Evolutionary conservation across 2,113 vertebrate species (phyloP).

Genomic region (Dryoscopus gambensis): DNA sequence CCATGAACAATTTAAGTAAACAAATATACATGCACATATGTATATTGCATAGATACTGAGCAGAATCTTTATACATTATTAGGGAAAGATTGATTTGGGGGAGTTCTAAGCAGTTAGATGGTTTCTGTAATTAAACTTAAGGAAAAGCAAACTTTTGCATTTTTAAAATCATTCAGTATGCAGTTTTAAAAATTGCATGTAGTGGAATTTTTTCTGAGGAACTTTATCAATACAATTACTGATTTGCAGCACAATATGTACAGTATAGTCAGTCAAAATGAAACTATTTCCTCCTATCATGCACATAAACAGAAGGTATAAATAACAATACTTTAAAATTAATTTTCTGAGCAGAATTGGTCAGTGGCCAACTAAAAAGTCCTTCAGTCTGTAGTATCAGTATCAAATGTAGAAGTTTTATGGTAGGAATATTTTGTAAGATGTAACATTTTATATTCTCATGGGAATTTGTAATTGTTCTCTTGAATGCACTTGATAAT

Average conservation of each 20-base stretch:
- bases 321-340: not conserved
- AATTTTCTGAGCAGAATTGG: not conserved
- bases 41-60: not conserved
- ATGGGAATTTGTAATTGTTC: not conserved
- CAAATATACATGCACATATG: not conserved
- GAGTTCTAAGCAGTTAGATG: not conserved
- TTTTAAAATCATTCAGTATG: not conserved
- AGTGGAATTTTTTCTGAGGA: constrained; percentile 35
- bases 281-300: not conserved
- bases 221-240: constrained; percentile 45
- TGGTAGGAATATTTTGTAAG: not conserved
- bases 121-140: not conserved
- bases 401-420: not conserved
- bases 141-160: not conserved
- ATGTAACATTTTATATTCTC: not conserved
- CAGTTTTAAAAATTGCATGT: constrained; percentile 29
- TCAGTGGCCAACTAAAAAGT: not conserved
- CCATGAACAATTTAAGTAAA: not conserved
- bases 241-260: not conserved
- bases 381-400: not conserved
- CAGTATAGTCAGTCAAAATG: not conserved
- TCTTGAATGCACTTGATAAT: not conserved
- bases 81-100: not conserved
- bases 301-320: not conserved
- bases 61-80: not conserved